Base-by-base conservation (phyloP, 1,140 invertebrate genomes). In the Neuroterus valhalla region DNA sequence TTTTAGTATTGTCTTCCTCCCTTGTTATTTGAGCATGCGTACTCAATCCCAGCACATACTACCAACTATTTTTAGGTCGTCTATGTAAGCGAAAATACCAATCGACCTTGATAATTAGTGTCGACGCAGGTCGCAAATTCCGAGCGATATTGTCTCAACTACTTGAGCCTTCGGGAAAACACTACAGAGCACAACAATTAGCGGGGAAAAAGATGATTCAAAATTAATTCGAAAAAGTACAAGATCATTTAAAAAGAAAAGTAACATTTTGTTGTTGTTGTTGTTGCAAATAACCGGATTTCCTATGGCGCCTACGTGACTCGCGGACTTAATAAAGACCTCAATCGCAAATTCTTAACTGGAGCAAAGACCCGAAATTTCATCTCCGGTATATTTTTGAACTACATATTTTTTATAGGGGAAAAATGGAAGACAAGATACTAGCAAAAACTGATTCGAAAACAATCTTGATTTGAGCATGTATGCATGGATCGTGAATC, bases 31-130 rank as follows among this genome's bases (percentile, higher is more conserved):
- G 55, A 23, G 12, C 12, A 26, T 62, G 55, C 23, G 55, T 62
- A n/a, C 14, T 31, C 11, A 14, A 4, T 62, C 21, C 23, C 31
- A 31, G 23, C 21, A 62, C 31, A 31, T 31, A 23, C 21, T 23
- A 19, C 14, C 15, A 15, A 62, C 55, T 62, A 55, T 55, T 55
- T 55, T 55, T 55, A 55, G 52, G 26, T 26, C 21, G 26, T 12
- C 52, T 62, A 31, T 62, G 26, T 62, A 62, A 62, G 55, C 55
- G 55, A 62, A 62, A 62, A 62, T 62, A 62, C 26, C 55, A 26
- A 62, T 62, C 23, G 55, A n/a, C 55, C 55, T 62, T 62, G 55
- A 62, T 23, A 62, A 62, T 62, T 62, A 31, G 55, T 62, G 55
- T 62, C 55, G 31, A 55, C 52, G 52, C 14, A 55, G 52, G 52